phyloP scores from a whole-genome alignment of 2,797 vertebrate genomes.

The Lithobates sylvaticus region DNA sequence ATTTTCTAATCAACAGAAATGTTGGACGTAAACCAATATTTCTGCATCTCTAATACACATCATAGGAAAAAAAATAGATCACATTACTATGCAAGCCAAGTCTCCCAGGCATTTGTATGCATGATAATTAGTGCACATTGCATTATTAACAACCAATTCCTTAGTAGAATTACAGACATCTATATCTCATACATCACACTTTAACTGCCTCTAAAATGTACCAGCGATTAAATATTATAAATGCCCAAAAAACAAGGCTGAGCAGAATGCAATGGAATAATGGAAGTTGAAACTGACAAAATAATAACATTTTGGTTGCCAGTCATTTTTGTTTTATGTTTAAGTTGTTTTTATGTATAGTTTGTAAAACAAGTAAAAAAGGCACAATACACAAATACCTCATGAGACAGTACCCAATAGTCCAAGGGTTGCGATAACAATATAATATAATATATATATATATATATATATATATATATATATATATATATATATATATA shows the following conservation, averaged over 20 bases:
- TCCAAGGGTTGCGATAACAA: too few relatives aligned
- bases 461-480: too few relatives aligned
- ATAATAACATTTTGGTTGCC: neutral
- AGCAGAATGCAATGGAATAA: neutral
- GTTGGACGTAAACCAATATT: neutral
- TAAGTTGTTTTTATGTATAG: too few relatives aligned
- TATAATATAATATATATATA: too few relatives aligned
- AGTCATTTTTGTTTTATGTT: neutral
- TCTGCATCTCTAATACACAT: slow-evolving; percentile 3
- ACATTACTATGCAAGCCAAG: slow-evolving; percentile 30
- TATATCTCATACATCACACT: slow-evolving; percentile 23
- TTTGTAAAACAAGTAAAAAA: too few relatives aligned
- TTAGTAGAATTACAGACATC: slow-evolving; percentile 27
- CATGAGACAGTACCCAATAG: too few relatives aligned
- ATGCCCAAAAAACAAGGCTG: neutral
- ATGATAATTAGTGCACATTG: slow-evolving; percentile 40
- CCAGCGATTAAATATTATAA: slow-evolving; percentile 12
- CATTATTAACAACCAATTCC: slow-evolving; percentile 51
- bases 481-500: too few relatives aligned
- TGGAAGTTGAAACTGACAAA: too few relatives aligned
- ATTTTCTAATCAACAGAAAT: too few relatives aligned
- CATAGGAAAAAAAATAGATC: neutral
- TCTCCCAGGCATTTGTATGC: slow-evolving; percentile 47
- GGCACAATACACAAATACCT: too few relatives aligned
- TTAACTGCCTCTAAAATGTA: slow-evolving; percentile 4